Evolutionary conservation across 2,888 invertebrate genomes (phyloP).

Genomic region (Artemia sp.): DNA sequence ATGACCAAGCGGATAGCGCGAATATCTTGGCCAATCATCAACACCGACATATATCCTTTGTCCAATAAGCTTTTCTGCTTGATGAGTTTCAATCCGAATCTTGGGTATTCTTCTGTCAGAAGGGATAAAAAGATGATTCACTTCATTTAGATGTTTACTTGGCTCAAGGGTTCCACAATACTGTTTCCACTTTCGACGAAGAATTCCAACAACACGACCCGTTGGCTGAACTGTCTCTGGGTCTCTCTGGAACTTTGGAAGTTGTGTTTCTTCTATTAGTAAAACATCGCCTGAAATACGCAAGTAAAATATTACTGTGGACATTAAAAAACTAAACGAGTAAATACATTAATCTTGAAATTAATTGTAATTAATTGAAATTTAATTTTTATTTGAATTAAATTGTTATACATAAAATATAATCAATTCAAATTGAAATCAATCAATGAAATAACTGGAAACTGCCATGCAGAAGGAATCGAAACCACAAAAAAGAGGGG

Average conservation of each 20-base stretch:
- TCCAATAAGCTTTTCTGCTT: constrained; percentile 55
- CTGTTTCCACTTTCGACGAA: constrained; percentile 88
- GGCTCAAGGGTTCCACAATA: constrained; percentile 88
- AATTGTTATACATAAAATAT: too few species aligned
- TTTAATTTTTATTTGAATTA: too few species aligned
- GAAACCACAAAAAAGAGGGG: too few species aligned
- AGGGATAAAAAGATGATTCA: constrained; percentile 73
- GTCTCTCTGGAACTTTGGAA: constrained; percentile 25
- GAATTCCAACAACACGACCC: constrained; percentile 75
- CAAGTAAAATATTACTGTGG: background rate
- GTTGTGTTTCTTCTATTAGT: constrained; percentile 25
- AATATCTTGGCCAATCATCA: constrained; percentile 87
- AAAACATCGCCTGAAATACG: constrained; percentile 23
- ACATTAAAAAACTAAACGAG: background rate
- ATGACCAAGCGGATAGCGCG: constrained; percentile 84
- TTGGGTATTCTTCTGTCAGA: constrained; percentile 85
- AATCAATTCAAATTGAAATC: too few species aligned
- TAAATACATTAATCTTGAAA: background rate
- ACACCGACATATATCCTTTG: constrained; percentile 88
- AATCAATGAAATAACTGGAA: too few species aligned
- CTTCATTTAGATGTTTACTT: constrained; percentile 42
- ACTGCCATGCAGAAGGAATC: too few species aligned
- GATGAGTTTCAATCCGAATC: constrained; percentile 85
- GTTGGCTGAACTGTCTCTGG: constrained; percentile 39
- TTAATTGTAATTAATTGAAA: too few species aligned